These are phyloP conservation scores for Acanthurus lineatus DNA, from an alignment of 2,797 vertebrate species.

Conservation along the genomic window DNA sequence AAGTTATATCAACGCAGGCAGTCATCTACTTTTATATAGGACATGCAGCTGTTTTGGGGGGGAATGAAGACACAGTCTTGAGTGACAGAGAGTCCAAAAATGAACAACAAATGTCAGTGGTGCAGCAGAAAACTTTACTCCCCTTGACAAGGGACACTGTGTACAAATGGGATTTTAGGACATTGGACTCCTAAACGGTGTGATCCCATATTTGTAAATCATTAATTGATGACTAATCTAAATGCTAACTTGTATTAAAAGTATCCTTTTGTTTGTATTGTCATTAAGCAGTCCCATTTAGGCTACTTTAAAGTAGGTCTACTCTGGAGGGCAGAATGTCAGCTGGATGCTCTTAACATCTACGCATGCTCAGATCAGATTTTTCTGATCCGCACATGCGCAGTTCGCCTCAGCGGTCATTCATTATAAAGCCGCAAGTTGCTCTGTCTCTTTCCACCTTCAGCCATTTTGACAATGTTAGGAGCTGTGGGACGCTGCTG, in stretches of 20 bases:
- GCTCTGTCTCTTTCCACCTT: slow-evolving; percentile 86
- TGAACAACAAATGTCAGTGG: background rate
- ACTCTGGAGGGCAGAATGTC: slow-evolving; percentile 67
- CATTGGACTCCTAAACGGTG: rapidly evolving
- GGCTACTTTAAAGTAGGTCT: background rate
- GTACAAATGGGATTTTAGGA: background rate
- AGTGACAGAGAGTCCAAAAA: background rate
- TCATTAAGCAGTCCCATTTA: slow-evolving; percentile 23
- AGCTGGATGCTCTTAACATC: background rate
- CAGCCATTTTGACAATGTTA: slow-evolving; percentile 89
- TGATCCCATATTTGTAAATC: background rate
- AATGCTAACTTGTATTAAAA: background rate
- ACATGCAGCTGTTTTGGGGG: background rate
- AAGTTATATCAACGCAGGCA: background rate
- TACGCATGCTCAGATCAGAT: slow-evolving; percentile 58
- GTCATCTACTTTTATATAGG: background rate
- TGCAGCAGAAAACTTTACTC: background rate
- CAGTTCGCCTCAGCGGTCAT: slow-evolving; percentile 24
- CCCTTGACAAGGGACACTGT: slow-evolving; percentile 9
- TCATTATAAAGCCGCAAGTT: slow-evolving; percentile 78
- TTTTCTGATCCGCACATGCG: slow-evolving; percentile 73
- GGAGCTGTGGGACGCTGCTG: slow-evolving; percentile 87
- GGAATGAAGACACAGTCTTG: too few relatives aligned
- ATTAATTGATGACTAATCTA: background rate
- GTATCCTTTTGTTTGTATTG: slow-evolving; percentile 14